Evolutionary conservation across 2,113 vertebrate genomes (phyloP), one percentile per base, ranked within the genome.

Genomic region (Clarias batrachus): DNA sequence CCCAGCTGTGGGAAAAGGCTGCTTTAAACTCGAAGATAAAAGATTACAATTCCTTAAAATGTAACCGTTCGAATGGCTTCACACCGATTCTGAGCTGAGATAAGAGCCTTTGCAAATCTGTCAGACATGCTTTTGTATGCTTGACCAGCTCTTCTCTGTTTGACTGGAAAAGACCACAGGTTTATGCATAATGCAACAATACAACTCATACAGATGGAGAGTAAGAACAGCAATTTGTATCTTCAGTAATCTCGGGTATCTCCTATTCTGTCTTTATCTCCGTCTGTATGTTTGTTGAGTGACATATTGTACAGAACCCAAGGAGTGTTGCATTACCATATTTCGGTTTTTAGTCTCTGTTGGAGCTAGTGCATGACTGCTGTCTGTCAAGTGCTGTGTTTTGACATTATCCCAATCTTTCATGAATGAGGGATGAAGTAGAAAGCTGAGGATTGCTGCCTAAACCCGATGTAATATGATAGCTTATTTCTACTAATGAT

Each of bases 181-280:
- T 82, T 52, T 80, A 80, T 8, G 54, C 41, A 74, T 52, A 23
- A 62, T 84, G 79, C 60, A 60, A 37, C 60, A 82, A 23, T 4
- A 30, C n/a, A 37, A 66, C 59, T 74, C 80, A 33, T 83, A 66
- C 88, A 89, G 89, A 85, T 88, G 85, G 86, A 62, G 82, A 82
- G 74, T 65, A 54, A 65, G 66, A 83, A 27, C 30, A n/a, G 80
- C 83, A 27, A 86, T 23, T 16, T 81, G 19, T 71, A 83, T 56
- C 41, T 60, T 73, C n/a, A 81, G 30, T 0, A 86, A 21, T 59
- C 63, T 78, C 13, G 8, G 23, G 57, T 54, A 7, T 82, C 6
- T 82, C 9, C 14, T 59, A 7, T 27, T 37, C 27, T 81, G 25
- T 82, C 27, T 66, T 6, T 14, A 41, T 82, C 10, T 19, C 16